Evolutionary conservation across 1,140 invertebrate species (phyloP).

Genomic region (Drosophila navojoa): DNA sequence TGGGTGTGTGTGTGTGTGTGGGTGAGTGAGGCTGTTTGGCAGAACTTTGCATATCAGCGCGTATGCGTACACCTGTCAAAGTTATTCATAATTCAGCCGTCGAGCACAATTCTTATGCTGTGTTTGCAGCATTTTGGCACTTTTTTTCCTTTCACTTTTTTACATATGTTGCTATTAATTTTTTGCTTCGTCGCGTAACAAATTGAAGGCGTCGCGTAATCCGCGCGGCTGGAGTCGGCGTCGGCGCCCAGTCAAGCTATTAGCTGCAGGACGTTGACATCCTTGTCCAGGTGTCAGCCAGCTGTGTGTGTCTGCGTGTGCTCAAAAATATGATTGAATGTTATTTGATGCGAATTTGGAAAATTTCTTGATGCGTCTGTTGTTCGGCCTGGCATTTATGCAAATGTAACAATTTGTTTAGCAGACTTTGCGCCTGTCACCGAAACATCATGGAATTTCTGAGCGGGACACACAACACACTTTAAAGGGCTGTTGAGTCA

Average conservation of each 20-base stretch:
- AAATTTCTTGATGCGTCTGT: slow-evolving; percentile 35
- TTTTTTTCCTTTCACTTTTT: slow-evolving; percentile 19
- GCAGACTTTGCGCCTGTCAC: slow-evolving; percentile 45
- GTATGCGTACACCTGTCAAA: slow-evolving; percentile 47
- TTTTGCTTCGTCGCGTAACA: slow-evolving; percentile 45
- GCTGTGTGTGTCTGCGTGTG: slow-evolving; percentile 12
- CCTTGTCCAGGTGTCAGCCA: slow-evolving; percentile 33
- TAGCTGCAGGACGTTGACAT: slow-evolving; percentile 48
- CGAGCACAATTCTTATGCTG: slow-evolving; percentile 9
- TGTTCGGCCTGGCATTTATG: slow-evolving; percentile 53
- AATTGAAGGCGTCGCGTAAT: slow-evolving; percentile 49
- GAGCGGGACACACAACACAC: slow-evolving; percentile 5
- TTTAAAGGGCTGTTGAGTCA: slow-evolving; percentile 18
- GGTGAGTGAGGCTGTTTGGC: background rate
- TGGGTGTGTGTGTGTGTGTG: background rate
- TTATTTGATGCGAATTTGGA: slow-evolving; percentile 68
- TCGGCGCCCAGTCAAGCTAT: slow-evolving; percentile 26
- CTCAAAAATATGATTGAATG: slow-evolving; percentile 61
- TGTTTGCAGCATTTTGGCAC: slow-evolving; percentile 11
- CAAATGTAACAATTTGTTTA: slow-evolving; percentile 49
- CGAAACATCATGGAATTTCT: slow-evolving; percentile 7
- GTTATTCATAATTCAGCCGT: slow-evolving; percentile 70
- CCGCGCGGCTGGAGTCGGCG: slow-evolving; percentile 19
- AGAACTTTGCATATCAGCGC: slow-evolving; percentile 60
- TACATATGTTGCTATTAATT: slow-evolving; percentile 64